A percentile compares a stretch with the other conserved stretches of the same genome.
Evolutionary conservation across 2,888 invertebrate genomes (phyloP).

Genomic region (Polia nebulosa): DNA sequence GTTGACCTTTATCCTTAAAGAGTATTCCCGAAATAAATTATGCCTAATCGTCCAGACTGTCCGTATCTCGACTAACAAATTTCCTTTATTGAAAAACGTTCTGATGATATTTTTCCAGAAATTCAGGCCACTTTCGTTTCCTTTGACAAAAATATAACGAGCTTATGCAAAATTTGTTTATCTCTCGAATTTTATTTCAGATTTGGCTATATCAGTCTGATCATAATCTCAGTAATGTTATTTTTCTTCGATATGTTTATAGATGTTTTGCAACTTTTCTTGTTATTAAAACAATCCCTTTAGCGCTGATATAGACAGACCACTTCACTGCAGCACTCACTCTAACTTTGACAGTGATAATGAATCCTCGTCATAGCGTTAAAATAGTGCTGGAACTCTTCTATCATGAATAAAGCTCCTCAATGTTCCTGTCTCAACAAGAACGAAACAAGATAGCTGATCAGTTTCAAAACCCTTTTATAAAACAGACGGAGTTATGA

Average conservation of each 20-base stretch:
- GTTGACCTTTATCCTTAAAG: slow-evolving; percentile 48
- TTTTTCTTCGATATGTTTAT: slow-evolving; percentile 11
- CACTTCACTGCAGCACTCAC: slow-evolving; percentile 3
- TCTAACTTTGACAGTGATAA: slow-evolving; percentile 16
- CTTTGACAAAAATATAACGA: slow-evolving; percentile 46
- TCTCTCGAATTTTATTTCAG: slow-evolving; percentile 38
- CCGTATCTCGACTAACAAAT: slow-evolving; percentile 48
- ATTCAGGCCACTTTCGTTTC: slow-evolving; percentile 50
- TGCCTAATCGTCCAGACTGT: slow-evolving; percentile 45
- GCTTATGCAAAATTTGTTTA: slow-evolving; percentile 40
- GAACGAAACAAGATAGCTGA: slow-evolving; percentile 49
- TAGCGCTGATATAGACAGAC: not conserved
- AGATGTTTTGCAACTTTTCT: not conserved
- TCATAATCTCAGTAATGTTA: slow-evolving; percentile 15
- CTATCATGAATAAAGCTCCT: slow-evolving; percentile 38
- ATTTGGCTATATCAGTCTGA: slow-evolving; percentile 27
- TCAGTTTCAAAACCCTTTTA: slow-evolving; percentile 52
- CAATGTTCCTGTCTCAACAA: slow-evolving; percentile 37
- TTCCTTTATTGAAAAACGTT: slow-evolving; percentile 59
- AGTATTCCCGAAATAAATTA: slow-evolving; percentile 50
- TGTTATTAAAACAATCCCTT: slow-evolving; percentile 4
- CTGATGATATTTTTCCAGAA: slow-evolving; percentile 44
- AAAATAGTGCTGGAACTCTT: slow-evolving; percentile 21
- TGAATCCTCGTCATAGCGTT: slow-evolving; percentile 14
- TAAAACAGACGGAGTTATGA: slow-evolving; percentile 58